Percentiles rank a stretch among this genome's conserved stretches.
Evolutionary conservation across 2,888 invertebrate genomes (phyloP).

Genomic region (Himalopsyche tibetana): DNA sequence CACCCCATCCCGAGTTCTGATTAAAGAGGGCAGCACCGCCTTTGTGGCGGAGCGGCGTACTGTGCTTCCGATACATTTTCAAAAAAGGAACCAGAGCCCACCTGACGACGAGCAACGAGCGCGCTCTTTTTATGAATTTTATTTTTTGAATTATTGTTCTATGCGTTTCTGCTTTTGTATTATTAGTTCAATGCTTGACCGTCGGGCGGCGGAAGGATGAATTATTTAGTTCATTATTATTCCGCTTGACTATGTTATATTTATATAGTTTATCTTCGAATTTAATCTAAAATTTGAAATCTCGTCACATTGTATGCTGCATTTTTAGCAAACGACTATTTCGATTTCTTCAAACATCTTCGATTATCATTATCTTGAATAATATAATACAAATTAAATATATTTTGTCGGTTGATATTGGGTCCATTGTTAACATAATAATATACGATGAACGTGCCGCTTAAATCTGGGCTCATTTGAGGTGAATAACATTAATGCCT

Average conservation of each 20-base stretch:
- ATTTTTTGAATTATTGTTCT: slow-evolving; percentile 6
- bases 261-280: no score
- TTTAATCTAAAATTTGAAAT: no score
- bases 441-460: not conserved
- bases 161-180: slow-evolving; percentile 20
- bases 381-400: no score
- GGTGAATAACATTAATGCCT: slow-evolving; percentile 25
- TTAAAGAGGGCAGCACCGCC: slow-evolving; percentile 25
- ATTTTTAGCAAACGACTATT: no score
- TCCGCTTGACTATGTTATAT: no score
- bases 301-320: no score
- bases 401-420: no score
- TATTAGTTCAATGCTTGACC: slow-evolving; percentile 30
- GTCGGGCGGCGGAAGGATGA: not conserved
- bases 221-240: not conserved
- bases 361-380: no score
- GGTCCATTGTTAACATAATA: no score
- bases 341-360: no score
- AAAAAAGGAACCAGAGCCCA: slow-evolving; percentile 12
- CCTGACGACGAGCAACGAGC: not conserved
- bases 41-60: slow-evolving; percentile 3
- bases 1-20: not conserved
- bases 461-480: not conserved
- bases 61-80: slow-evolving; percentile 18
- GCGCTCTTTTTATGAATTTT: slow-evolving; percentile 1